A percentile compares a stretch with the other conserved stretches of the same genome.
Conservation (phyloP, 92 coral and sea anemone genomes). For the Phymanthus crucifer region DNA sequence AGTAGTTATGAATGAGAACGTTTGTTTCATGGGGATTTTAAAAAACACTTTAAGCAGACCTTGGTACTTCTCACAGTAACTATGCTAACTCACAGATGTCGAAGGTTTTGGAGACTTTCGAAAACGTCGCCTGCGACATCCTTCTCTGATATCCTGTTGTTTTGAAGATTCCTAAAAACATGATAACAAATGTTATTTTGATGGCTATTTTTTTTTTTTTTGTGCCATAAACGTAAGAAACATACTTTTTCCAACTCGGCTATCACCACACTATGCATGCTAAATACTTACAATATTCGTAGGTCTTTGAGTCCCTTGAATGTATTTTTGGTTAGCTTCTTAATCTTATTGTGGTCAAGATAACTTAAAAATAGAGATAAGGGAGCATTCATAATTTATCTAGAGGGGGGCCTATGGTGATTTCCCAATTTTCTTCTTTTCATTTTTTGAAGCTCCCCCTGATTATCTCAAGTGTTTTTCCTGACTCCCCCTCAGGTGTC, state of each 20-base stretch:
- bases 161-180: slow-evolving; percentile 1
- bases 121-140: slow-evolving; percentile 14
- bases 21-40: not conserved
- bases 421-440: too few relatives aligned
- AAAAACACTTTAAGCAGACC: too few relatives aligned
- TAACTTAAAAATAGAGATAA: not conserved
- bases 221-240: too few relatives aligned
- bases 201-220: too few relatives aligned
- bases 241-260: not conserved
- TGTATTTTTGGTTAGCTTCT: not conserved
- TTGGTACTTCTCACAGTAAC: too few relatives aligned
- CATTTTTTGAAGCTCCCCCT: too few relatives aligned
- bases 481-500: too few relatives aligned
- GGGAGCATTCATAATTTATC: too few relatives aligned
- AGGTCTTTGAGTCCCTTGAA: slow-evolving; percentile 2
- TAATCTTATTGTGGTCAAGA: not conserved
- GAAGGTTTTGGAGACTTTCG: not conserved
- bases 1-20: not conserved
- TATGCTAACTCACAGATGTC: slow-evolving; percentile 16
- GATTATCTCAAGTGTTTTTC: too few relatives aligned
- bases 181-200: too few relatives aligned
- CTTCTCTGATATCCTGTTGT: slow-evolving; percentile 16
- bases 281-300: not conserved
- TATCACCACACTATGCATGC: not conserved
- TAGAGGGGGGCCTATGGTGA: too few relatives aligned